These are phyloP conservation scores for Aphaenogaster ashmeadi DNA, from an alignment of 1,140 invertebrate species.

Conservation along the genomic window DNA sequence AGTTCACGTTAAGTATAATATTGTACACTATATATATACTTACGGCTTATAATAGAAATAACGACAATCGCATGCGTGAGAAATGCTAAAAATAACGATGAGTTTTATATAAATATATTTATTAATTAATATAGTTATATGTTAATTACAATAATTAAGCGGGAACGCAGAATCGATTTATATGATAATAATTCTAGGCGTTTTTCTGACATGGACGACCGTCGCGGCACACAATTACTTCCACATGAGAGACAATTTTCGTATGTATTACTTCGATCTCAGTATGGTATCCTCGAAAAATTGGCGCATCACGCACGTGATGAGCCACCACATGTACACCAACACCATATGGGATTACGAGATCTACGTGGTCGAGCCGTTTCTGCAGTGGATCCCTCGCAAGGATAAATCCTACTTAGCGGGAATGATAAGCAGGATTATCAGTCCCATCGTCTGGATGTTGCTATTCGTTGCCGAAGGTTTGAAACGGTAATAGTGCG, in stretches of 20 bases:
- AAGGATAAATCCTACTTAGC: constrained; percentile 84
- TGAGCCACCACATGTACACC: constrained; percentile 94
- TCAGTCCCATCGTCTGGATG: constrained; percentile 87
- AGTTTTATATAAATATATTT: not conserved
- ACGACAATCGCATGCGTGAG: not conserved
- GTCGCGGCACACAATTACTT: constrained; percentile 94
- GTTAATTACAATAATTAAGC: not conserved
- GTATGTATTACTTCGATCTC: constrained; percentile 94
- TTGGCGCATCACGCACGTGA: constrained; percentile 92
- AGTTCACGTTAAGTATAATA: too few relatives aligned
- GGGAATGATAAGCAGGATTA: constrained; percentile 86
- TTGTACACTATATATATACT: too few relatives aligned
- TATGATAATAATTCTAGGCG: constrained; percentile 82
- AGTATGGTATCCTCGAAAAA: constrained; percentile 90
- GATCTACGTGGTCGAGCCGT: constrained; percentile 90
- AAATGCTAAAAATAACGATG: not conserved
- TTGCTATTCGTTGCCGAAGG: constrained; percentile 84
- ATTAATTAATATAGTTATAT: not conserved
- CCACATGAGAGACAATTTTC: constrained; percentile 93
- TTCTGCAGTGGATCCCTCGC: constrained; percentile 90
- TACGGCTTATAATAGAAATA: not conserved
- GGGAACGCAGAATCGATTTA: not conserved
- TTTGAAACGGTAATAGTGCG: constrained; percentile 85
- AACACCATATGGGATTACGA: constrained; percentile 94
- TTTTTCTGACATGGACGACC: constrained; percentile 88